Evolutionary conservation across 2,113 vertebrate species (phyloP), one percentile per base, ranked within the genome.

Genomic region (Gulo gulo): DNA sequence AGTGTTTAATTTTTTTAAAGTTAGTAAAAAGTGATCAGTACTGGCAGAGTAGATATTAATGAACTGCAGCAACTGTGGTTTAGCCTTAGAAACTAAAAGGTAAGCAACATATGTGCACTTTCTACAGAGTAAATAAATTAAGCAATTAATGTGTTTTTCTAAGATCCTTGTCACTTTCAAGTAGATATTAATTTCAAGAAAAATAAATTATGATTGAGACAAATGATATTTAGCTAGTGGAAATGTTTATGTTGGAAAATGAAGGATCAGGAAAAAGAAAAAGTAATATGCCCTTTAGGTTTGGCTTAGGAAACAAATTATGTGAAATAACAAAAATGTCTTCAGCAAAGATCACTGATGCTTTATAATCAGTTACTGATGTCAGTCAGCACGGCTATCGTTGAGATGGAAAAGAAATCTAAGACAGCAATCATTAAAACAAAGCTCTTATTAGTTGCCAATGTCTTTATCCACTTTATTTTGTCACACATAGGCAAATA

Each of bases 1-100:
- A 69, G 31, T 65, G 18, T 24, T 96, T 97, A 88, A 45, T 10
- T 52, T 94, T 86, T 95, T 50, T 15, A 55, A 91, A 78, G n/a
- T 91, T 92, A 92, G 96, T 94, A 91, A 81, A 81, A 59, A 36
- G 9, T 84, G 34, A 92, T 93, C 85, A 93, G 7, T 47, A 39
- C 26, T 76, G 26, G 1, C 42, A 96, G 18, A 81, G 36, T 82
- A 94, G 78, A 87, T 92, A 89, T 86, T 94, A 96, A 94, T 87
- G 61, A 94, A 80, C 52, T 69, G 23, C 20, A 12, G 45, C 7
- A 97, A 91, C 4, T 20, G 2, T 74, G 29, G 39, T 42, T 92
- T 90, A 90, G 23, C 11, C 11, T 50, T 83, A 86, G 12, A 83
- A 84, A 90, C 29, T 45, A 63, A 36, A 88, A 94, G 18, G 34